phyloP scores from a whole-genome alignment of 2,797 vertebrate genomes.

The Smutsia gigantea region DNA sequence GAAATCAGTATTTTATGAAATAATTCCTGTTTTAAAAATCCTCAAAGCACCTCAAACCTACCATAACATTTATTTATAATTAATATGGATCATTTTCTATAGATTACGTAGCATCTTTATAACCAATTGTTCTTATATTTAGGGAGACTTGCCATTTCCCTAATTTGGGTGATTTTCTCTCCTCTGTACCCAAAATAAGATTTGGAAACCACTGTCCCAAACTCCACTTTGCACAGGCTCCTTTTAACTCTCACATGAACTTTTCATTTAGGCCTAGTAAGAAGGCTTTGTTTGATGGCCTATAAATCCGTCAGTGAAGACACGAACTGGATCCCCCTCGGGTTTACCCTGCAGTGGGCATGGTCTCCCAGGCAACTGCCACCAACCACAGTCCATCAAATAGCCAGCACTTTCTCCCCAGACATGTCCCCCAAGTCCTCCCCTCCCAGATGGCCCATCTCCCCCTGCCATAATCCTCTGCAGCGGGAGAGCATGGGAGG shows the following conservation, averaged over 20 bases:
- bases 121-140: background rate
- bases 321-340: conserved; percentile 14
- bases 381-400: conserved; percentile 49
- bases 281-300: conserved; percentile 25
- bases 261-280: background rate
- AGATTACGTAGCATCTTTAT: background rate
- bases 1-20: background rate
- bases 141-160: background rate
- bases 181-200: background rate
- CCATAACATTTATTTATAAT: background rate
- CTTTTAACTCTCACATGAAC: background rate
- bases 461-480: background rate
- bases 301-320: background rate
- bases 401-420: conserved; percentile 51
- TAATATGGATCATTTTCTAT: background rate
- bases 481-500: background rate
- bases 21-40: background rate
- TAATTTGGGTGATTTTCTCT: background rate
- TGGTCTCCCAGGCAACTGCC: conserved; percentile 21
- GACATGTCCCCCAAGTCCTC: conserved; percentile 44
- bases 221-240: background rate
- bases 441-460: background rate
- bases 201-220: background rate
- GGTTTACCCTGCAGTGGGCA: conserved; percentile 3
- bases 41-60: background rate